Evolutionary conservation across 2,888 invertebrate genomes (phyloP).

Genomic region (Leptopilina myrica): DNA sequence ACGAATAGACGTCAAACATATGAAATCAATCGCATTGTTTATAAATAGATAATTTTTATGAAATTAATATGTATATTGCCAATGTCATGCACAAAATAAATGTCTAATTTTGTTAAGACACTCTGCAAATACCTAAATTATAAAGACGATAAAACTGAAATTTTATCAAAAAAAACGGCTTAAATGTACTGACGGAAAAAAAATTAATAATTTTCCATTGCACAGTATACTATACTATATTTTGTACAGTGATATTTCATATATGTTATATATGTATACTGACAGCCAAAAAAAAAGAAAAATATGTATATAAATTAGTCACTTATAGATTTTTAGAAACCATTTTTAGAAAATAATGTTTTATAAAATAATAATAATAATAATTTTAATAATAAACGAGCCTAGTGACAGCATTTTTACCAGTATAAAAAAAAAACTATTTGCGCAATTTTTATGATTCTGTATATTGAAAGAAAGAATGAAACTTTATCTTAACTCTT

Average conservation of each 20-base stretch:
- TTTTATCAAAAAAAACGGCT: constrained; percentile 26
- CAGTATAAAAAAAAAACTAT: constrained; percentile 45
- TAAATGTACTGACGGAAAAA: constrained; percentile 30
- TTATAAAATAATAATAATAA: not conserved
- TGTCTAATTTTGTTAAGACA: constrained; percentile 21
- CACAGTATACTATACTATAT: constrained; percentile 69
- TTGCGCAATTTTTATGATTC: constrained; percentile 52
- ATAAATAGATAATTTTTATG: not conserved
- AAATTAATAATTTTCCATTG: constrained; percentile 66
- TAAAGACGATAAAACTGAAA: constrained; percentile 30
- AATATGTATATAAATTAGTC: constrained; percentile 43
- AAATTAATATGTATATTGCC: not conserved
- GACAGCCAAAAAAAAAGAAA: constrained; percentile 39
- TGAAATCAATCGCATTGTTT: constrained; percentile 28
- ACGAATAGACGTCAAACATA: constrained; percentile 15
- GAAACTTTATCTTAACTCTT: not conserved
- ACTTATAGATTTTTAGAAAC: constrained; percentile 61
- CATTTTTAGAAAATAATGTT: constrained; percentile 57
- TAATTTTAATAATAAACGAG: not conserved
- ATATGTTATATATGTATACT: constrained; percentile 55
- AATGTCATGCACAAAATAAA: constrained; percentile 40
- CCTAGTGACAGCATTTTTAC: constrained; percentile 34
- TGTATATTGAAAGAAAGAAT: constrained; percentile 42
- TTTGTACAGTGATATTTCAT: constrained; percentile 70
- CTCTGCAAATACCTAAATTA: not conserved